phyloP scores from a whole-genome alignment of 2,888 invertebrate species.

The Tricholauxania praeusta region DNA sequence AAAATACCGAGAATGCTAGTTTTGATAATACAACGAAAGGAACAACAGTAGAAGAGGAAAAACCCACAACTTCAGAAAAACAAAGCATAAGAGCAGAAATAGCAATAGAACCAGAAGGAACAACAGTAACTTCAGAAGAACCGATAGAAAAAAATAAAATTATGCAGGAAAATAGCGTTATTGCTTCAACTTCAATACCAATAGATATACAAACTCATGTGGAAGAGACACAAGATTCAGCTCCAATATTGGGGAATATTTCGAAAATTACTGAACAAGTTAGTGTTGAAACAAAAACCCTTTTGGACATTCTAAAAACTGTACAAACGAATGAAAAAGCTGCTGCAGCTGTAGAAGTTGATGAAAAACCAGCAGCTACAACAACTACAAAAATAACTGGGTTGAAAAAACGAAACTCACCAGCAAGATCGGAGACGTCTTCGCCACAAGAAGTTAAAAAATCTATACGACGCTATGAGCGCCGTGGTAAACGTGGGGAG shows the following conservation, averaged over 20 bases:
- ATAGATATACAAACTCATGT: neutral
- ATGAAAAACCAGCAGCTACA: neutral
- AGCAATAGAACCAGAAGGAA: too few species aligned
- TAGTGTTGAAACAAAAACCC: slow-evolving; percentile 47
- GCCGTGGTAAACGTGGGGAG: slow-evolving; percentile 45
- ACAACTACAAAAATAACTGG: neutral
- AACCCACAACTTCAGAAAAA: too few species aligned
- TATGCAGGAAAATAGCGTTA: too few species aligned
- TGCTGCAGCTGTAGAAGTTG: slow-evolving; percentile 31
- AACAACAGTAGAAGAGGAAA: too few species aligned
- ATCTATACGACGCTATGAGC: slow-evolving; percentile 48
- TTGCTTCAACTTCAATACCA: slow-evolving; percentile 33
- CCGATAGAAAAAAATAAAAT: too few species aligned
- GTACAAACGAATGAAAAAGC: slow-evolving; percentile 48
- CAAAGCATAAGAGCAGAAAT: too few species aligned
- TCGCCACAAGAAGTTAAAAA: slow-evolving; percentile 43
- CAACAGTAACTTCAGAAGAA: too few species aligned
- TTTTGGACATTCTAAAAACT: slow-evolving; percentile 48
- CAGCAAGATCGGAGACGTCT: slow-evolving; percentile 26
- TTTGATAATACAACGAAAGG: too few species aligned
- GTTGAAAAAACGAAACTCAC: neutral
- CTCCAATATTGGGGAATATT: neutral
- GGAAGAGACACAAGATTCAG: neutral
- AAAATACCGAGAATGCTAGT: too few species aligned
- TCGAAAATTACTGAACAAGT: slow-evolving; percentile 24